Evolutionary conservation across 64 coral and sea anemone species (phyloP), one percentile per base, ranked within the genome.

Genomic region (Anthopleura sola): DNA sequence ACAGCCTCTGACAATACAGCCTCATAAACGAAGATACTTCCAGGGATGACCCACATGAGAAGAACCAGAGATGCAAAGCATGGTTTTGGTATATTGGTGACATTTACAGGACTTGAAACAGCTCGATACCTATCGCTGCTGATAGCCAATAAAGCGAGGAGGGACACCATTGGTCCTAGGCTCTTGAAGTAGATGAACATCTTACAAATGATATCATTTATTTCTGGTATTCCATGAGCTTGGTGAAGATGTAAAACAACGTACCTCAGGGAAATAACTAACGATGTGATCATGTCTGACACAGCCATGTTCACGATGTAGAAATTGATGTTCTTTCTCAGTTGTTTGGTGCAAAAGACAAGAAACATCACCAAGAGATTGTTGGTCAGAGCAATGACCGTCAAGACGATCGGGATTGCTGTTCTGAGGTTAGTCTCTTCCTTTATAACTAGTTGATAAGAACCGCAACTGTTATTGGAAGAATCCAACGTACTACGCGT

Each of bases 301-400:
- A 78, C 75, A 11, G 75, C 75, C 75, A 78, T 78, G 75, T 78
- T 78, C 5, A 78, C 75, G 37, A 78, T 78, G 75, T 39, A 78
- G 38, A 78, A 78, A 46, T 78, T 78, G 12, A 38, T 46, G 28
- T 37, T 78, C 31, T 78, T 78, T 37, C 39, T 37, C 6, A 78
- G 75, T 38, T 78, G 2, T 78, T 46, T 78, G 75, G 15, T 78
- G 75, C 1, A 78, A 6, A 78, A 37, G 39, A 78, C 75, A 13
- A 78, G 75, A 34, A 37, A 78, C 0, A 78, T 20, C 12, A 78
- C 75, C 28, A 78, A 46, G 39, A 78, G 33, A 38, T 78, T 78
- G 36, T 37, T 38, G 36, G 34, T 24, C 6, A 78, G 15, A 18
- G 75, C 75, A 17, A 78, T 0, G 17, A 80, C 6, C 37, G 47